Percentiles rank a stretch among this genome's conserved stretches.
Evolutionary conservation across 1,140 invertebrate species (phyloP).

Genomic region (Stegodyphus dumicola): DNA sequence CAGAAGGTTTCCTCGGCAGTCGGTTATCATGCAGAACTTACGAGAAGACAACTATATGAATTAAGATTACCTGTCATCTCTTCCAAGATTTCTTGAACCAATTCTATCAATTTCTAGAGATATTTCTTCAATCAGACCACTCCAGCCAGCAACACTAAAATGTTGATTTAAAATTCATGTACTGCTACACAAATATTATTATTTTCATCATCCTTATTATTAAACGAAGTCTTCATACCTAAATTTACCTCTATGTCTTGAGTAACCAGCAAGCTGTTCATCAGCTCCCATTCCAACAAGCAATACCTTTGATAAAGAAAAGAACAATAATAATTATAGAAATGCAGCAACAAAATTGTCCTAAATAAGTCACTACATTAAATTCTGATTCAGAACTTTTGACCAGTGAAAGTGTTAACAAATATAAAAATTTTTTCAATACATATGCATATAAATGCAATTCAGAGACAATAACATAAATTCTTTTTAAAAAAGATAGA

Average conservation of each 20-base stretch:
- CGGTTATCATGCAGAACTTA: no score
- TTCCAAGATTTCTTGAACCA: conserved; percentile 89
- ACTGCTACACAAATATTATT: not conserved
- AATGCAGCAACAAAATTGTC: no score
- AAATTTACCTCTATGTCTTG: conserved; percentile 80
- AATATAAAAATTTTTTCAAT: no score
- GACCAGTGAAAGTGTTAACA: no score
- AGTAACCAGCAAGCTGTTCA: conserved; percentile 96
- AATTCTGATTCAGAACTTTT: no score
- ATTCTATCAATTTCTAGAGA: conserved; percentile 84
- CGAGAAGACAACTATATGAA: no score
- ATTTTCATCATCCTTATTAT: not conserved
- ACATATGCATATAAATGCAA: no score
- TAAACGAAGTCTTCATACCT: conserved; percentile 58
- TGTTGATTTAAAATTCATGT: not conserved
- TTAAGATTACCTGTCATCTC: conserved; percentile 83
- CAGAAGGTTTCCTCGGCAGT: no score
- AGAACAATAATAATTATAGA: no score
- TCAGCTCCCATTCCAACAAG: conserved; percentile 95
- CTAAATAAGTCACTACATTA: no score
- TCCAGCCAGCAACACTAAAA: conserved; percentile 74
- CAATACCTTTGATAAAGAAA: conserved; percentile 74
- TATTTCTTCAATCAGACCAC: conserved; percentile 77
- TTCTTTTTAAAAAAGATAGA: no score
- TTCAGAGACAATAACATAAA: no score